A percentile compares a stretch with the other conserved stretches of the same genome.
Conservation (phyloP, 2,797 vertebrate genomes). For the Sandelia bainsii region DNA sequence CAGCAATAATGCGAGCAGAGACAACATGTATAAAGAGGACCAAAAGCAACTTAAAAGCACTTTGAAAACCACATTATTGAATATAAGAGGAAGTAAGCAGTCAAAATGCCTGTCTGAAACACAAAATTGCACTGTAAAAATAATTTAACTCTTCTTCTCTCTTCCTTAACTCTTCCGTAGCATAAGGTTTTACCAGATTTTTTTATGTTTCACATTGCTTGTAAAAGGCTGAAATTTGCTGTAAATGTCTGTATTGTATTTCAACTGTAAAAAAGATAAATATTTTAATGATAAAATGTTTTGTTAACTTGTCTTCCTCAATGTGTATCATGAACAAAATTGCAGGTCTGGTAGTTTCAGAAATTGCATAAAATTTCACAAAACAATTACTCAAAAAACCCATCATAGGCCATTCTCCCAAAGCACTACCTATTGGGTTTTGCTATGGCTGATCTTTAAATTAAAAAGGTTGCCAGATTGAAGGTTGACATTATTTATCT, state of each 20-base stretch:
- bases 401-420: not conserved
- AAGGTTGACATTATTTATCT: no score
- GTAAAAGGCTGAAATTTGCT: conserved; percentile 3
- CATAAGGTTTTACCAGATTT: conserved; percentile 38
- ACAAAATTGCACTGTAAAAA: conserved; percentile 60
- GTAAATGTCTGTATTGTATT: conserved; percentile 43
- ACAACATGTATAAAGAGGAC: conserved; percentile 35
- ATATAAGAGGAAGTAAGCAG: conserved; percentile 25
- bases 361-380: conserved; percentile 6
- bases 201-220: conserved; percentile 37
- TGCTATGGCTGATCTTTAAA: not conserved
- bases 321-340: not conserved
- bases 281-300: conserved; percentile 47
- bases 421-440: no score
- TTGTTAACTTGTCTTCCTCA: conserved; percentile 15
- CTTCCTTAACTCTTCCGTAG: no score
- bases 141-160: conserved; percentile 39
- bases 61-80: conserved; percentile 52
- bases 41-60: conserved; percentile 56
- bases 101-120: conserved; percentile 30
- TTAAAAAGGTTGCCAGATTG: not conserved
- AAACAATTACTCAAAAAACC: conserved; percentile 3
- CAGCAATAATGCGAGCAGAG: conserved; percentile 27
- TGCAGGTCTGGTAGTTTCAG: not conserved
- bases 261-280: conserved; percentile 41